These are phyloP conservation scores for Corythoichthys haematopterus DNA, from an alignment of 2,113 vertebrate genomes.

Conservation along the genomic window DNA sequence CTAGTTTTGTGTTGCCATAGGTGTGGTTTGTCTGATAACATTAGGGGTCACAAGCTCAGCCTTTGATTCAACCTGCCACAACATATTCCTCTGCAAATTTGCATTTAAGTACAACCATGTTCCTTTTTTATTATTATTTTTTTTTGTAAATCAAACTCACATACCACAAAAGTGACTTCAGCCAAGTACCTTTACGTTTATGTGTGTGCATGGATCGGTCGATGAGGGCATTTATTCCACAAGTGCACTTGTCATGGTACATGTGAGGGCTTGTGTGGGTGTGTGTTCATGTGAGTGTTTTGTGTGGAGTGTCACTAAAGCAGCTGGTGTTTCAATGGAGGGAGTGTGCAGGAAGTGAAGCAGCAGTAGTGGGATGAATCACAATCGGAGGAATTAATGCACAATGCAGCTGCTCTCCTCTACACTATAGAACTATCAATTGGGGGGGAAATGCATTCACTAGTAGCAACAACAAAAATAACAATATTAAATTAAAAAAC, in stretches of 20 bases:
- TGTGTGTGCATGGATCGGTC: not conserved
- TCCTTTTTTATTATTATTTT: not conserved
- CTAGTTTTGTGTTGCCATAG: constrained; percentile 26
- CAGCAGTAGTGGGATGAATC: constrained; percentile 32
- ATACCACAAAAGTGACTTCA: constrained; percentile 61
- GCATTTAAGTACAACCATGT: constrained; percentile 48
- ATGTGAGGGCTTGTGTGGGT: constrained; percentile 26
- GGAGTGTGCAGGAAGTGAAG: constrained; percentile 29
- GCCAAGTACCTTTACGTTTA: not conserved
- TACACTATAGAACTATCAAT: constrained; percentile 27
- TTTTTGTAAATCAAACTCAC: constrained; percentile 37
- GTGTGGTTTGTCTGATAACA: constrained; percentile 16
- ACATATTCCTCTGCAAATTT: constrained; percentile 53
- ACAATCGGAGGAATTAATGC: constrained; percentile 53
- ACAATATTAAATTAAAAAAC: not conserved
- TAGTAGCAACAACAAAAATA: constrained; percentile 1
- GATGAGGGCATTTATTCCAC: not conserved
- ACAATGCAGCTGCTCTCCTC: constrained; percentile 60
- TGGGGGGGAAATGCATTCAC: constrained; percentile 9
- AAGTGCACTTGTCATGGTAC: constrained; percentile 6
- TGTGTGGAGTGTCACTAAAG: constrained; percentile 47
- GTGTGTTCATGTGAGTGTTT: constrained; percentile 29
- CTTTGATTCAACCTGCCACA: constrained; percentile 45
- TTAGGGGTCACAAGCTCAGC: constrained; percentile 41
- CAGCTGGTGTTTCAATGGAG: constrained; percentile 46